Evolutionary conservation across 37 sponge, comb jelly and placozoan species (phyloP).

Genomic region (Diacarnus erythraeanus): DNA sequence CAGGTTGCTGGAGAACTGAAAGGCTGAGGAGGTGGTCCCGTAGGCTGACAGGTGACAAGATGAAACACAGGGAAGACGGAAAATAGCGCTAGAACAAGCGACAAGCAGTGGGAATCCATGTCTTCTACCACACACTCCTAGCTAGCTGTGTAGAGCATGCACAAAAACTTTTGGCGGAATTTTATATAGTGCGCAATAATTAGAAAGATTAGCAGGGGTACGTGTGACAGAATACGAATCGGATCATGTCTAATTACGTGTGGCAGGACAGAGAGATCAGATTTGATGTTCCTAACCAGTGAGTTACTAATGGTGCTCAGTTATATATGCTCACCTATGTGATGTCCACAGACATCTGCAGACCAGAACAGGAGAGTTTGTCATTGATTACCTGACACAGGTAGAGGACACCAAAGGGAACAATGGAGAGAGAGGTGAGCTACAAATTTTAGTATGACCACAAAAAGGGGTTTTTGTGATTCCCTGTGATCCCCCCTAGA

Average conservation of each 20-base stretch:
- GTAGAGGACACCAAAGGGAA: slow-evolving; percentile 99
- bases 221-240: not conserved
- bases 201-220: not conserved
- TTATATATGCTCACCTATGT: no score
- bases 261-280: slow-evolving; percentile 83
- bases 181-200: not conserved
- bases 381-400: slow-evolving; percentile 68
- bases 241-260: slow-evolving; percentile 10
- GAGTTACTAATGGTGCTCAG: not conserved
- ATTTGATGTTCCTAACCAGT: slow-evolving; percentile 63
- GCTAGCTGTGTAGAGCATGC: no score
- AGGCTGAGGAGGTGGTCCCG: not conserved
- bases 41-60: not conserved
- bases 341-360: slow-evolving; percentile 26
- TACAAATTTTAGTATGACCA: no score
- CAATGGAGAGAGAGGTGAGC: slow-evolving; percentile 93
- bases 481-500: no score
- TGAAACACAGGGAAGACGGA: not conserved
- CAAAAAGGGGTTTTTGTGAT: no score
- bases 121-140: no score
- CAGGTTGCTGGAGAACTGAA: not conserved
- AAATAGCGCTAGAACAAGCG: not conserved
- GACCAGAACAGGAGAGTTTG: slow-evolving; percentile 34
- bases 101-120: not conserved
- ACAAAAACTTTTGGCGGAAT: no score